These are phyloP conservation scores for Aphis craccivora DNA, from an alignment of 1,140 invertebrate species.

Conservation along the genomic window DNA sequence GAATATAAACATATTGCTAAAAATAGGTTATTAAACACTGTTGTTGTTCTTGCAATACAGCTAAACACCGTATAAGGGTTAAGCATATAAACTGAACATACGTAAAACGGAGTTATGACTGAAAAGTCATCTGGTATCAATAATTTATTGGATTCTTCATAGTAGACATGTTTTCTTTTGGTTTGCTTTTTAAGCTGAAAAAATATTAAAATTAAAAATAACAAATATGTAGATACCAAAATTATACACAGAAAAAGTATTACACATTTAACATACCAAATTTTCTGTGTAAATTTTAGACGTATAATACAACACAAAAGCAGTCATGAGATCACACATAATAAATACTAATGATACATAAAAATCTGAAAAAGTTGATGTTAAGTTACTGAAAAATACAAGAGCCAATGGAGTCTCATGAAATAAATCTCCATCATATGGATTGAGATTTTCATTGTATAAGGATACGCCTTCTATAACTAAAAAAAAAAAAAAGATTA, in stretches of 20 bases:
- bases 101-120: slow-evolving; percentile 70
- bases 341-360: slow-evolving; percentile 74
- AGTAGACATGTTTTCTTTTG: slow-evolving; percentile 64
- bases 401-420: slow-evolving; percentile 88
- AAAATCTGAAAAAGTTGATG: slow-evolving; percentile 45
- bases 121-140: slow-evolving; percentile 69
- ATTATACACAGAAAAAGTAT: neutral
- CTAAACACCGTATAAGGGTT: slow-evolving; percentile 91
- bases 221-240: neutral
- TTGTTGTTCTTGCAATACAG: slow-evolving; percentile 90
- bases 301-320: slow-evolving; percentile 73
- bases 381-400: slow-evolving; percentile 70
- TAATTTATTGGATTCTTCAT: slow-evolving; percentile 69
- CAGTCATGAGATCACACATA: slow-evolving; percentile 76
- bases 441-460: slow-evolving; percentile 79
- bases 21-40: slow-evolving; percentile 87
- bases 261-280: slow-evolving; percentile 66
- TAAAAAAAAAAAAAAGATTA: slow-evolving; percentile 63
- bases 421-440: slow-evolving; percentile 90
- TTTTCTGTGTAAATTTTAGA: slow-evolving; percentile 73
- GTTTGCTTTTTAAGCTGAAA: slow-evolving; percentile 62
- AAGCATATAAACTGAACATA: slow-evolving; percentile 84
- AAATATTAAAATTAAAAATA: neutral
- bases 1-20: slow-evolving; percentile 75
- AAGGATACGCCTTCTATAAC: slow-evolving; percentile 88